Conservation (phyloP, 2,113 vertebrate genomes). For the Chaetura pelagica region DNA sequence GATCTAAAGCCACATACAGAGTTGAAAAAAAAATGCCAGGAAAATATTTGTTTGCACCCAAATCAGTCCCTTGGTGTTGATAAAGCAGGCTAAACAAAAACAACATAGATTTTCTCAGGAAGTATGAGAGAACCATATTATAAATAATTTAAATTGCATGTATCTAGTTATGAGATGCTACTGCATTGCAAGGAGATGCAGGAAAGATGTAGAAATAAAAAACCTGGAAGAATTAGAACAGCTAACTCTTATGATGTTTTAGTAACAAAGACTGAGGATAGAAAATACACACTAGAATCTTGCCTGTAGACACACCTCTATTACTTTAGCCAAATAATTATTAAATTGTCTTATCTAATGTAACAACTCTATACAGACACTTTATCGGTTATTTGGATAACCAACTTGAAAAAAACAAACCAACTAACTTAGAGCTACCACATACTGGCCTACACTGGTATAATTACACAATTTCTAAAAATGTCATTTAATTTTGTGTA, state of each 20-base stretch:
- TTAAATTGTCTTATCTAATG: not conserved
- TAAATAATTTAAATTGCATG: not conserved
- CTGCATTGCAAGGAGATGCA: not conserved
- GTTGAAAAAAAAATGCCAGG: not conserved
- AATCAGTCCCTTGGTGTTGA: not conserved
- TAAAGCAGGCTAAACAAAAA: not conserved
- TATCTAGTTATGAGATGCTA: not conserved
- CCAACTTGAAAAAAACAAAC: not conserved
- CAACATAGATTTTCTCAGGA: not conserved
- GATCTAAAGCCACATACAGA: not conserved
- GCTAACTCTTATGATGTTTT: not conserved
- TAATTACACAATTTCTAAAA: not conserved
- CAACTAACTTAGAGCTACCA: not conserved
- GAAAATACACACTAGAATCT: not conserved
- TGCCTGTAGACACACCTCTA: not conserved
- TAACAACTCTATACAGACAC: not conserved
- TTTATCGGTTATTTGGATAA: not conserved
- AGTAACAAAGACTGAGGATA: not conserved
- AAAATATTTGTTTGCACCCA: not conserved
- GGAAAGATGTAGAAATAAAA: not conserved
- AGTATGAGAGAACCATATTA: not conserved
- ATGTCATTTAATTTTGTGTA: not conserved
- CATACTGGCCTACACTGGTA: not conserved
- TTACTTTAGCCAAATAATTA: not conserved
- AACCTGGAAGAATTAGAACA: not conserved